phyloP scores from a whole-genome alignment of 1,140 invertebrate species.

The Pachypeltis micranthus region DNA sequence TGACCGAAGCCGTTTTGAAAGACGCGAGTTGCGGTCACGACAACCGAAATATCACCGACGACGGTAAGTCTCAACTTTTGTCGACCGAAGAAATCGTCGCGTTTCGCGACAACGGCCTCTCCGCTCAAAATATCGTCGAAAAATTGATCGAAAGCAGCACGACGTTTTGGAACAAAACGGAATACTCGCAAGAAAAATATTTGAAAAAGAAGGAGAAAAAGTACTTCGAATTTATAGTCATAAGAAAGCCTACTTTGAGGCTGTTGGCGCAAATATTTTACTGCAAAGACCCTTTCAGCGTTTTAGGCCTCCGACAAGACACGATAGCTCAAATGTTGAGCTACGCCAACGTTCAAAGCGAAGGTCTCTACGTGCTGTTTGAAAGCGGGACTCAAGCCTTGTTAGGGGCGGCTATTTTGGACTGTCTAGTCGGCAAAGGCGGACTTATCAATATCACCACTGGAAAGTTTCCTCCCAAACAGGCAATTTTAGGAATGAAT shows the following conservation, averaged over 20 bases:
- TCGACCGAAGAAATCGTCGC: conserved; percentile 68
- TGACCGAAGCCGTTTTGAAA: conserved; percentile 33
- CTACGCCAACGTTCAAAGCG: conserved; percentile 62
- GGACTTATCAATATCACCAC: conserved; percentile 63
- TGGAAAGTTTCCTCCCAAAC: conserved; percentile 63
- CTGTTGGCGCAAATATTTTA: conserved; percentile 68
- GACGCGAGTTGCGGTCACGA: conserved; percentile 48
- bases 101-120: conserved; percentile 57
- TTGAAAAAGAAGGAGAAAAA: conserved; percentile 87
- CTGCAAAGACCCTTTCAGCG: conserved; percentile 58
- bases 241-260: conserved; percentile 60
- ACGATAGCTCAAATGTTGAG: conserved; percentile 64
- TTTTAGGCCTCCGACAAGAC: conserved; percentile 69
- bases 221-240: conserved; percentile 66
- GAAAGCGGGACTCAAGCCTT: conserved; percentile 78
- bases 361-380: conserved; percentile 70
- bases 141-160: conserved; percentile 79
- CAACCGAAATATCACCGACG: conserved; percentile 73
- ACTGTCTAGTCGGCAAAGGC: conserved; percentile 50
- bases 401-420: conserved; percentile 65
- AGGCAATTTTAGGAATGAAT: conserved; percentile 64
- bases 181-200: conserved; percentile 89
- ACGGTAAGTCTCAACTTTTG: conserved; percentile 74
- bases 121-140: conserved; percentile 71
- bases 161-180: conserved; percentile 75